Evolutionary conservation across 2,113 vertebrate genomes (phyloP).

Genomic region (Scatophagus argus): DNA sequence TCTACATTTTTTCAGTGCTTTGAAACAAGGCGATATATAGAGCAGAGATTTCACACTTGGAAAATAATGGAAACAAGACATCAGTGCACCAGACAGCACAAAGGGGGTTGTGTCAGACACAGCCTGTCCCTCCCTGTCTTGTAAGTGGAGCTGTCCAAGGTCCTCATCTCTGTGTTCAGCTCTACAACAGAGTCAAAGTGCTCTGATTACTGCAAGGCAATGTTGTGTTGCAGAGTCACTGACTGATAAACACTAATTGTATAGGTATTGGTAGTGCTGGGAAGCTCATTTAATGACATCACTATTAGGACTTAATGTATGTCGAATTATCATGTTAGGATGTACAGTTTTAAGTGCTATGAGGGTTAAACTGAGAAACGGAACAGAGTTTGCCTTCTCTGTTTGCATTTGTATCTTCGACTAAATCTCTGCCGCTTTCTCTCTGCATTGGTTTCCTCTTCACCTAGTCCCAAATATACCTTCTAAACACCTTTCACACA

Average conservation of each 20-base stretch:
- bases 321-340: too few species aligned
- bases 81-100: not conserved
- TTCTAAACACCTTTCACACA: not conserved
- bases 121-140: not conserved
- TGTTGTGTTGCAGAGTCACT: not conserved
- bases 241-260: conserved; percentile 14
- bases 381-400: not conserved
- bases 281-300: not conserved
- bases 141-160: conserved; percentile 38
- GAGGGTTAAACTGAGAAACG: too few species aligned
- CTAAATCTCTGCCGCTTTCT: not conserved
- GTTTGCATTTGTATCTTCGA: not conserved
- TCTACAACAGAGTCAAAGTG: not conserved
- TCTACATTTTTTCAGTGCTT: too few species aligned
- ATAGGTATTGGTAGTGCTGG: not conserved
- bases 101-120: not conserved
- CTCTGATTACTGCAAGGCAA: not conserved
- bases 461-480: not conserved
- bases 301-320: not conserved
- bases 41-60: not conserved
- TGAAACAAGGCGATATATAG: not conserved
- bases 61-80: not conserved
- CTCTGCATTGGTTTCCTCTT: not conserved
- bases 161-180: conserved; percentile 9
- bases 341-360: not conserved